Evolutionary conservation across 2,113 vertebrate genomes (phyloP).

Genomic region (Chloebia gouldiae): DNA sequence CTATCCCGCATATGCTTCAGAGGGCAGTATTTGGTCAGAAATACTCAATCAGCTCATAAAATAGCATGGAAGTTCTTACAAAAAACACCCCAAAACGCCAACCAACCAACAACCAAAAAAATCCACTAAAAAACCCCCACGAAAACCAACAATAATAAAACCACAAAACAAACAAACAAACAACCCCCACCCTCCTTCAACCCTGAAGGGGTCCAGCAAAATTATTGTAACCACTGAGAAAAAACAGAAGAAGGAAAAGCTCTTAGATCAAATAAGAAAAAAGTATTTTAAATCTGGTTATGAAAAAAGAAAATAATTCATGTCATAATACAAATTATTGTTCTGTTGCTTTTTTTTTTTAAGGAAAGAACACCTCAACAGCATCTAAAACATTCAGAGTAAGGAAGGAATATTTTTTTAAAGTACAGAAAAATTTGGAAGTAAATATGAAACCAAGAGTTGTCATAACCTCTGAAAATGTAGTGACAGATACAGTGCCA

Average conservation of each 20-base stretch:
- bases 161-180: not conserved
- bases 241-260: not conserved
- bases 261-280: not conserved
- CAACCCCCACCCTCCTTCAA: not conserved
- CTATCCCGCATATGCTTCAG: not conserved
- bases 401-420: constrained; percentile 27
- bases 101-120: not conserved
- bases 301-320: not conserved
- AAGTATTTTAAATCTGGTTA: not conserved
- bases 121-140: fast-evolving
- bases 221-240: not conserved
- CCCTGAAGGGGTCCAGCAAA: not conserved
- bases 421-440: constrained; percentile 24
- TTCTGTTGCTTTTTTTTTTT: not conserved
- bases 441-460: constrained; percentile 10
- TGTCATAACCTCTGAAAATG: constrained; percentile 29
- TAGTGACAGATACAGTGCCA: not conserved
- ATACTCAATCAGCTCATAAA: not conserved
- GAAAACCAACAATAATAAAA: not conserved
- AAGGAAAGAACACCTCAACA: not conserved
- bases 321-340: not conserved
- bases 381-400: not conserved
- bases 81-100: not conserved
- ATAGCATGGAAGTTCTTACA: not conserved
- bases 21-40: not conserved